phyloP scores from a whole-genome alignment of 1,140 invertebrate genomes.

The Drosophila ercepeae region DNA sequence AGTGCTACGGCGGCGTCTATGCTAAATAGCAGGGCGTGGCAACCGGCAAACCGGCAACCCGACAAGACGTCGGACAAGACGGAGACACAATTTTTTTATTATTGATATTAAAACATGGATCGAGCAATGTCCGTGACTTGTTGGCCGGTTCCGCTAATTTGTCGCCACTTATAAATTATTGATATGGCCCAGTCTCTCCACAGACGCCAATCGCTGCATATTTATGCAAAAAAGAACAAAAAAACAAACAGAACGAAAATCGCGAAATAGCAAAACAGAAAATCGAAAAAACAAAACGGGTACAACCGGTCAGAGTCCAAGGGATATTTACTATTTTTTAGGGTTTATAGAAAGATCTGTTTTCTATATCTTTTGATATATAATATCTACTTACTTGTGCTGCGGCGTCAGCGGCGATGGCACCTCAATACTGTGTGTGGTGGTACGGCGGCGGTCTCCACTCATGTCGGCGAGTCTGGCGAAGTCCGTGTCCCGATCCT shows the following conservation, averaged over 20 bases:
- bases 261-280: conserved; percentile 16
- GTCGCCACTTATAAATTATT: conserved; percentile 78
- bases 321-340: neutral
- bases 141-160: conserved; percentile 74
- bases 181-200: conserved; percentile 51
- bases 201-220: conserved; percentile 53
- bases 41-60: neutral
- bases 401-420: conserved; percentile 85
- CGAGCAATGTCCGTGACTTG: conserved; percentile 68
- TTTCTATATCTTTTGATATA: neutral
- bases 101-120: conserved; percentile 20
- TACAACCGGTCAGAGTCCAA: conserved; percentile 19
- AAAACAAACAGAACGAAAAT: conserved; percentile 24
- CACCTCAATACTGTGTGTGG: conserved; percentile 92
- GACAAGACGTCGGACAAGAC: conserved; percentile 5
- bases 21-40: conserved; percentile 65
- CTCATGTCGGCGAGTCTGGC: conserved; percentile 94
- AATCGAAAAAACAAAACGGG: too few species aligned
- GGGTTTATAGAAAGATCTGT: neutral
- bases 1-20: conserved; percentile 66
- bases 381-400: conserved; percentile 86
- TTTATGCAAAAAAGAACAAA: conserved; percentile 47
- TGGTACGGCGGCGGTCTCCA: conserved; percentile 91
- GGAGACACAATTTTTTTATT: conserved; percentile 38
- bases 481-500: conserved; percentile 94